These are phyloP conservation scores for Sparus aurata DNA, from an alignment of 2,797 vertebrate species.

Conservation along the genomic window DNA sequence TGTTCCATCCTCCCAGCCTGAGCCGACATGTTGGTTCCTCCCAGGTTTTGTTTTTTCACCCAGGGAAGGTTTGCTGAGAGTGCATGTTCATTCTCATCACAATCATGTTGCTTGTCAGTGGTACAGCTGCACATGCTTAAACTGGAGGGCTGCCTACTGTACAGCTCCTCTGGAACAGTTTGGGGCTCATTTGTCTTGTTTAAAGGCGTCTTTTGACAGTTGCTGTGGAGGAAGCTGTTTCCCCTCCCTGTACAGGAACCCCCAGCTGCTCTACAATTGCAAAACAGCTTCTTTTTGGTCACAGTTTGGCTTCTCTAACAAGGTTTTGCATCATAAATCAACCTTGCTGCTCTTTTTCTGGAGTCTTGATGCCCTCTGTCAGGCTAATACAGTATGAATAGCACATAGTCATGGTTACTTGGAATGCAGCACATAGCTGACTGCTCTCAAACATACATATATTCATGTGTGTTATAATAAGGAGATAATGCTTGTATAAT, in stretches of 20 bases:
- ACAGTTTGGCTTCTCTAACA: constrained; percentile 28
- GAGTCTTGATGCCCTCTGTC: constrained; percentile 19
- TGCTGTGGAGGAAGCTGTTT: background rate
- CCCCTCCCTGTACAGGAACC: constrained; percentile 9
- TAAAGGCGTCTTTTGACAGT: background rate
- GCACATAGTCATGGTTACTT: constrained; percentile 39
- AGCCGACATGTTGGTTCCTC: constrained; percentile 46
- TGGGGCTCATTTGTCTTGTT: constrained; percentile 24
- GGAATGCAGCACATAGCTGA: constrained; percentile 41
- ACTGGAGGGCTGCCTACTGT: constrained; percentile 22
- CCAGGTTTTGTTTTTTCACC: constrained; percentile 10
- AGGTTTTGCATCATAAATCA: constrained; percentile 9
- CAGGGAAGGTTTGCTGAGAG: constrained; percentile 50
- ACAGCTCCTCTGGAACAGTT: constrained; percentile 32
- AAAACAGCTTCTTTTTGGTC: constrained; percentile 14
- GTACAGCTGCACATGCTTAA: constrained; percentile 26
- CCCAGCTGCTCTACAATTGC: constrained; percentile 32
- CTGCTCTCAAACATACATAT: constrained; percentile 33
- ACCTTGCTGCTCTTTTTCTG: background rate
- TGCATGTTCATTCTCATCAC: constrained; percentile 54
- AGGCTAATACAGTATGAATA: constrained; percentile 30
- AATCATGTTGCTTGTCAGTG: constrained; percentile 37
- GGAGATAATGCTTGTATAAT: constrained; percentile 35
- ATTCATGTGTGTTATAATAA: constrained; percentile 26
- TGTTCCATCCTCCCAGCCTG: constrained; percentile 34